Conservation (phyloP, 2,113 vertebrate species). For the Amblyornis subalaris region DNA sequence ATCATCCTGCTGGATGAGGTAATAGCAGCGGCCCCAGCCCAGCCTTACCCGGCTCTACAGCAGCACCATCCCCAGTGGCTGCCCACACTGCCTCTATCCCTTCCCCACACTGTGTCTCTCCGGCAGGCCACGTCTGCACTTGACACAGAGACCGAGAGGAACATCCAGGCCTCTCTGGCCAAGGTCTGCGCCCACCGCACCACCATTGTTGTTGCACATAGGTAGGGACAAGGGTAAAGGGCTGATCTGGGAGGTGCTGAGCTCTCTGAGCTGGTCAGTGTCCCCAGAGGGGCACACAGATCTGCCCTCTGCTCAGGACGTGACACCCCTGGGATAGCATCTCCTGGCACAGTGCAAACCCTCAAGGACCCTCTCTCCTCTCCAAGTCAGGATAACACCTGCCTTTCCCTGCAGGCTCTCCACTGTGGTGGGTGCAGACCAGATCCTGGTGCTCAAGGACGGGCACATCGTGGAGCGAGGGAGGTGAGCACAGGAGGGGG, state of each 20-base stretch:
- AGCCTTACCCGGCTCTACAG: background rate
- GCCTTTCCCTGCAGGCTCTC: slow-evolving; percentile 77
- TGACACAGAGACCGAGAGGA: slow-evolving; percentile 91
- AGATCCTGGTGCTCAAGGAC: slow-evolving; percentile 89
- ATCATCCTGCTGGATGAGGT: slow-evolving; percentile 96
- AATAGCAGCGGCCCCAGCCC: background rate
- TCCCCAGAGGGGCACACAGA: background rate
- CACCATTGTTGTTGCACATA: slow-evolving; percentile 91
- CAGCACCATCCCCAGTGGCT: background rate
- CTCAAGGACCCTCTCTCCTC: background rate
- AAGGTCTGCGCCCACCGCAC: slow-evolving; percentile 88
- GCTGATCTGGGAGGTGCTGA: background rate
- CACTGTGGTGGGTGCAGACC: slow-evolving; percentile 88
- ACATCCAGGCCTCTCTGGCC: slow-evolving; percentile 90
- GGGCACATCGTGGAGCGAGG: slow-evolving; percentile 86
- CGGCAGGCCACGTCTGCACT: slow-evolving; percentile 88
- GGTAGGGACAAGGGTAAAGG: slow-evolving; percentile 65
- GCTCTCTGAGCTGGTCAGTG: background rate
- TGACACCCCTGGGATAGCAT: background rate
- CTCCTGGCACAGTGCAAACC: background rate
- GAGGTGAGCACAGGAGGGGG: slow-evolving; percentile 65
- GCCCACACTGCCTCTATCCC: background rate
- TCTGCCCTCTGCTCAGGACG: background rate
- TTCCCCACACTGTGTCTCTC: background rate
- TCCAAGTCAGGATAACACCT: background rate